These are phyloP conservation scores for Tokudaia tokunoshimensis DNA, from an alignment of 2,797 vertebrate species.

Conservation along the genomic window DNA sequence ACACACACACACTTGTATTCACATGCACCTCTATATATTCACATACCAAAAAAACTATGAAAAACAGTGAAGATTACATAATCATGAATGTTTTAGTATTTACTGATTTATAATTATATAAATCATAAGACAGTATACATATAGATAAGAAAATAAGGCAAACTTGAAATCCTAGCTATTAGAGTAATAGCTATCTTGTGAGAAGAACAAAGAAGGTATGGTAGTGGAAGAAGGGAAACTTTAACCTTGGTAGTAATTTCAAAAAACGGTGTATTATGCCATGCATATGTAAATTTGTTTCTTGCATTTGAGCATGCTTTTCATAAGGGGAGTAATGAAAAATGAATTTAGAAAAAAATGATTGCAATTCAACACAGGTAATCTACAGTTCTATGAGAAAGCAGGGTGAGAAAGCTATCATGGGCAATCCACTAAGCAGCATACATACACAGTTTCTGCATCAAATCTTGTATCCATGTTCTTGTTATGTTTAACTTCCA, in stretches of 20 bases:
- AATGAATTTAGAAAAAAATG: background rate
- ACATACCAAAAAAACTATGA: background rate
- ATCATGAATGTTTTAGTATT: background rate
- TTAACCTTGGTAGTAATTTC: background rate
- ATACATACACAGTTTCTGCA: background rate
- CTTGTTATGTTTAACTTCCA: too few species aligned
- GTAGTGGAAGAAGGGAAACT: background rate
- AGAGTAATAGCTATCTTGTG: background rate
- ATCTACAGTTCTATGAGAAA: background rate
- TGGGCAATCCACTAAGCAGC: background rate
- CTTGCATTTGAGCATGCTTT: background rate
- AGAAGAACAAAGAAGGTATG: background rate
- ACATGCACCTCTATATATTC: background rate
- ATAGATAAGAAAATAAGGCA: background rate
- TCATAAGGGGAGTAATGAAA: background rate
- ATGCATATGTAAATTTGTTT: background rate
- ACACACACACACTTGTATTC: background rate
- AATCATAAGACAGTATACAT: background rate
- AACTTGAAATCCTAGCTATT: background rate
- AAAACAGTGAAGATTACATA: background rate
- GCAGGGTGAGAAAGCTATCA: background rate
- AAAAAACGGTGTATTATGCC: background rate
- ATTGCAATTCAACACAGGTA: background rate
- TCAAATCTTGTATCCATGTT: too few species aligned
- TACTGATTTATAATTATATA: background rate